Conservation (phyloP, 2,113 vertebrate species). For the Sylvia atricapilla region DNA sequence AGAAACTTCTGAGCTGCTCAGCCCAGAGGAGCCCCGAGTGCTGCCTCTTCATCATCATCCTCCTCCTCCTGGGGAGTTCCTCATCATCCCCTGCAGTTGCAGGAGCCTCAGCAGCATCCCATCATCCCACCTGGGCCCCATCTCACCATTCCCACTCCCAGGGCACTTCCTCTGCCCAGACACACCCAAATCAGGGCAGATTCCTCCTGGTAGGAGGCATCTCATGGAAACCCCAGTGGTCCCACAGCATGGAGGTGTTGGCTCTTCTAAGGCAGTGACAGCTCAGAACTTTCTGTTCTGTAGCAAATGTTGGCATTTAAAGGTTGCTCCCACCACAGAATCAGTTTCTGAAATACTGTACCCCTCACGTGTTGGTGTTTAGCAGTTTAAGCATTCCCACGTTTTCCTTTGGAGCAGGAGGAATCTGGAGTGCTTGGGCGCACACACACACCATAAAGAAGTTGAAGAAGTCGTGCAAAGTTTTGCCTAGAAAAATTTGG, state of each 20-base stretch:
- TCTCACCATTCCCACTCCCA: accelerated
- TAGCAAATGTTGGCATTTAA: not conserved
- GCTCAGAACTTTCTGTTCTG: not conserved
- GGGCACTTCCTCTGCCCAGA: accelerated
- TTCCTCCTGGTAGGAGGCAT: too few species aligned
- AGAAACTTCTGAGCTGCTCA: not conserved
- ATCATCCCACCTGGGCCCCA: not conserved
- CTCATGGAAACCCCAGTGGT: not conserved
- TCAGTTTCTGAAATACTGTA: too few species aligned
- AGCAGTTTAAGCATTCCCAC: too few species aligned
- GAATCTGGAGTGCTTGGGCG: too few species aligned
- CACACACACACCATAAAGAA: too few species aligned
- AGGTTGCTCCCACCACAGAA: not conserved
- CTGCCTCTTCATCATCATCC: accelerated
- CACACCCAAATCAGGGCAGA: accelerated
- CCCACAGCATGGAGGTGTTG: accelerated
- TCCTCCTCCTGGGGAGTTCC: not conserved
- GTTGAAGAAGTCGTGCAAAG: too few species aligned
- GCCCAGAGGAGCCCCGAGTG: accelerated
- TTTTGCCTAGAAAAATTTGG: too few species aligned
- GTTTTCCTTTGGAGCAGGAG: too few species aligned
- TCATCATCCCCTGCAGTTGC: not conserved
- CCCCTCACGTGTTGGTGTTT: too few species aligned
- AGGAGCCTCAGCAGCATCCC: not conserved
- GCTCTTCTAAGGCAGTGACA: not conserved